These are phyloP conservation scores for Drosophila nigrodunni DNA, from an alignment of 1,140 invertebrate species.

Conservation along the genomic window DNA sequence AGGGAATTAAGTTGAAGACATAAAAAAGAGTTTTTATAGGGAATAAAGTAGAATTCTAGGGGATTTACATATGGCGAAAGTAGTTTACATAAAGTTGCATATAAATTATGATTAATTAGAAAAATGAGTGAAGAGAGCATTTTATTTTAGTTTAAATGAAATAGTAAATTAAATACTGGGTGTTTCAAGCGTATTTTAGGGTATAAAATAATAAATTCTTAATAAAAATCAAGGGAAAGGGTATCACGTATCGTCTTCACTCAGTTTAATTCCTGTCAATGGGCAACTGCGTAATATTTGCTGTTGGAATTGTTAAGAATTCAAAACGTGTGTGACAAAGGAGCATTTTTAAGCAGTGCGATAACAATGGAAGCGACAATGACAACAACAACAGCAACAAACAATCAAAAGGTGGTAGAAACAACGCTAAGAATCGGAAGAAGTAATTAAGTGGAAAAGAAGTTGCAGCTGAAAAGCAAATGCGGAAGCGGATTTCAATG, in stretches of 20 bases:
- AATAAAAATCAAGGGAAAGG: neutral
- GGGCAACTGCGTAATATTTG: conserved; percentile 61
- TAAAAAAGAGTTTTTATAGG: too few relatives aligned
- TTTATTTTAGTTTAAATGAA: too few relatives aligned
- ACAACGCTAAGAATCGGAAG: conserved; percentile 78
- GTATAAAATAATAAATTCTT: neutral
- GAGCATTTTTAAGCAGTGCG: conserved; percentile 62
- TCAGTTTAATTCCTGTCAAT: conserved; percentile 4
- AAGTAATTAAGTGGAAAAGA: conserved; percentile 79
- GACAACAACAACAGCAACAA: conserved; percentile 37
- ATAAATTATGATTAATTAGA: too few relatives aligned
- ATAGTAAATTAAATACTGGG: too few relatives aligned
- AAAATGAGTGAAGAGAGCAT: too few relatives aligned
- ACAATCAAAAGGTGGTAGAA: conserved; percentile 58
- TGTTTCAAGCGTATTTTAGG: too few relatives aligned
- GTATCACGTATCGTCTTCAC: neutral
- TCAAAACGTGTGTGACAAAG: conserved; percentile 70
- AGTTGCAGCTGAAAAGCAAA: conserved; percentile 49
- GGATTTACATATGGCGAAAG: too few relatives aligned
- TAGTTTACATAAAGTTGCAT: too few relatives aligned
- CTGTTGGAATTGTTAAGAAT: conserved; percentile 46
- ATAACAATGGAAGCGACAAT: conserved; percentile 17
- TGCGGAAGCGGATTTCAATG: conserved; percentile 32
- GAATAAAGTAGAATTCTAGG: too few relatives aligned
- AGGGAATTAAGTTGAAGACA: neutral